Evolutionary conservation across 2,888 invertebrate species (phyloP), one percentile per base, ranked within the genome.

Genomic region (Gordius sp.): DNA sequence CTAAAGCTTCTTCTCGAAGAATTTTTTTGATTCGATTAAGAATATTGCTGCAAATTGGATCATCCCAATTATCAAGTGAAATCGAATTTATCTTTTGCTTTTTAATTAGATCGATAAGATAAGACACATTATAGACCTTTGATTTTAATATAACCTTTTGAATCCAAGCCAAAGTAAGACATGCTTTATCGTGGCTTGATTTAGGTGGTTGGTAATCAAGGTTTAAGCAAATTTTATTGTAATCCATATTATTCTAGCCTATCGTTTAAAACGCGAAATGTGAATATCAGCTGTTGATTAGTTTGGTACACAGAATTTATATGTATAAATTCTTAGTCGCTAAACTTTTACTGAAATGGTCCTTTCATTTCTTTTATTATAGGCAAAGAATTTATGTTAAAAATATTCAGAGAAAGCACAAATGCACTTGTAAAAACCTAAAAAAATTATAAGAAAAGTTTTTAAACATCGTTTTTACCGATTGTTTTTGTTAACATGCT

Each of bases 121-220:
- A 25, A 8, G 24, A 8, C 8, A 8, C 16, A 54, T 25, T 27
- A 27, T 26, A 27, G 16, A 8, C 13, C 23, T 25, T 54, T 28
- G 55, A 8, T 28, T 54, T 54, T 26, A 27, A 16, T 13, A 54
- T 8, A 2, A 54, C 55, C 27, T 54, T 54, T 28, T 25, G 4
- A 2, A 54, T 25, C 55, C 55, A 54, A 26, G 55, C 28, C 23
- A 54, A 20, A 26, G 55, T 54, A 28, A 54, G 55, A 28, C 28
- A 8, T 16, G 28, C 55, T 54, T 54, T 54, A n/a, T 54, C 55
- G 25, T n/a, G 20, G 20, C 28, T 28, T 8, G 27, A 27, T 54
- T 54, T 54, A n/a, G 4, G 4, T n/a, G 25, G 25, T 16, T 20
- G 4, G 4, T 26, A 54, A 54, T 54, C 55, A 28, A 54, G 16